Conservation (phyloP, 2,113 vertebrate species). For the Dipodomys merriami region DNA sequence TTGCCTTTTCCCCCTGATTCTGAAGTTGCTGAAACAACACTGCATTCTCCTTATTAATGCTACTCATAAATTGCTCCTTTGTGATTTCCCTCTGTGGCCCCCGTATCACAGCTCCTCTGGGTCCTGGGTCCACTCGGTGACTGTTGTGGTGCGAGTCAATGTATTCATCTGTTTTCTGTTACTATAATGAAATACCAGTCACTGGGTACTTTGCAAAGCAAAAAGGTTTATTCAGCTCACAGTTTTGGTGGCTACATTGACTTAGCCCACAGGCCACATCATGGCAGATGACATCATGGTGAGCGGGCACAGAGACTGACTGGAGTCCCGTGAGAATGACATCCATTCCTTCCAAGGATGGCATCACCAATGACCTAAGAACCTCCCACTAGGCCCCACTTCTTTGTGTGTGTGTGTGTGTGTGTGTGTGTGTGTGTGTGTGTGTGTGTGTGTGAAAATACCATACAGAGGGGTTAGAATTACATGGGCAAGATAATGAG, state of each 20-base stretch:
- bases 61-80: not conserved
- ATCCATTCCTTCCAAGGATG: not conserved
- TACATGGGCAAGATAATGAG: too few species aligned
- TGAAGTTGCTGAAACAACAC: not conserved
- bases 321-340: not conserved
- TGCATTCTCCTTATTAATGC: too few species aligned
- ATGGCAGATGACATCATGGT: not conserved
- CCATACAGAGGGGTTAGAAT: too few species aligned
- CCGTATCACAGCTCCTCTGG: fast-evolving
- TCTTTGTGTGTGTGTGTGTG: not conserved
- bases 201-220: not conserved
- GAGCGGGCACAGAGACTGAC: too few species aligned
- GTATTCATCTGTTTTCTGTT: not conserved
- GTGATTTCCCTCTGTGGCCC: not conserved
- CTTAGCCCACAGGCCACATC: not conserved
- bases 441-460: too few species aligned
- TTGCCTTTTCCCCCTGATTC: not conserved
- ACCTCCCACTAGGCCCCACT: not conserved
- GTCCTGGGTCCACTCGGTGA: not conserved
- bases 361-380: too few species aligned
- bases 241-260: not conserved
- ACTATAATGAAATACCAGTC: not conserved
- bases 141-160: not conserved
- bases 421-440: too few species aligned
- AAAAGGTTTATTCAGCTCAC: not conserved